Conservation (phyloP, 2,113 vertebrate genomes). For the Neotoma lepida region DNA sequence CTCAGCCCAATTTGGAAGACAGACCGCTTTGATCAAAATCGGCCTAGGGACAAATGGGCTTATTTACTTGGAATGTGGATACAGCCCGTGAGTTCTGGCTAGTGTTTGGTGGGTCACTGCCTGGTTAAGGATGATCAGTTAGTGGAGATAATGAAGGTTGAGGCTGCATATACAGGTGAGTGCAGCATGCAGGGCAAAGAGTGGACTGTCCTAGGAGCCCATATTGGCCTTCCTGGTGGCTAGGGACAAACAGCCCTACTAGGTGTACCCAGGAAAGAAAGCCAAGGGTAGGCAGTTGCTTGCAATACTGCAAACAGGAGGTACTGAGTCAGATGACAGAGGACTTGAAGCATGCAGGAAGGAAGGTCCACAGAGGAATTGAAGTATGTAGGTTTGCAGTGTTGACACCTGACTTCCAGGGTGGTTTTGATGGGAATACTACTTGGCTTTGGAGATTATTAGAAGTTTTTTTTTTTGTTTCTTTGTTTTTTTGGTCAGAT, state of each 20-base stretch:
- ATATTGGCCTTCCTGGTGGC: too few relatives aligned
- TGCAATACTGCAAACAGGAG: background rate
- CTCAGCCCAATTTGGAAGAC: conserved; percentile 62
- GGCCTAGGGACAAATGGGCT: conserved; percentile 41
- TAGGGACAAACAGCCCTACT: too few relatives aligned
- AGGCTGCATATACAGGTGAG: accelerated
- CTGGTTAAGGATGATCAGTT: background rate
- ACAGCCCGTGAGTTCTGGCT: background rate
- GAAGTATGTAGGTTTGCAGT: accelerated
- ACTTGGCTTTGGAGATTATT: background rate
- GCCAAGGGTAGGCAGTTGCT: background rate
- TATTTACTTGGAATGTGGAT: conserved; percentile 3
- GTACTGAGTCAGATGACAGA: background rate
- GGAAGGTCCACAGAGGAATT: accelerated
- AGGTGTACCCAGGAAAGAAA: accelerated
- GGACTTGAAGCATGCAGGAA: too few relatives aligned
- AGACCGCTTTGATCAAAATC: conserved; percentile 59
- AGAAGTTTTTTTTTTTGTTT: background rate
- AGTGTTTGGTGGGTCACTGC: background rate
- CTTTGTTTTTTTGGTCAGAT: too few relatives aligned
- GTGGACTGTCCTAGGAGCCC: background rate
- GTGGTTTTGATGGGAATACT: background rate
- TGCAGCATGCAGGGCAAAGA: too few relatives aligned
- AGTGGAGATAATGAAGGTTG: background rate
- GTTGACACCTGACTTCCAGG: background rate